Conservation (phyloP, 2,888 invertebrate species). For the Pilophorus perplexus region DNA sequence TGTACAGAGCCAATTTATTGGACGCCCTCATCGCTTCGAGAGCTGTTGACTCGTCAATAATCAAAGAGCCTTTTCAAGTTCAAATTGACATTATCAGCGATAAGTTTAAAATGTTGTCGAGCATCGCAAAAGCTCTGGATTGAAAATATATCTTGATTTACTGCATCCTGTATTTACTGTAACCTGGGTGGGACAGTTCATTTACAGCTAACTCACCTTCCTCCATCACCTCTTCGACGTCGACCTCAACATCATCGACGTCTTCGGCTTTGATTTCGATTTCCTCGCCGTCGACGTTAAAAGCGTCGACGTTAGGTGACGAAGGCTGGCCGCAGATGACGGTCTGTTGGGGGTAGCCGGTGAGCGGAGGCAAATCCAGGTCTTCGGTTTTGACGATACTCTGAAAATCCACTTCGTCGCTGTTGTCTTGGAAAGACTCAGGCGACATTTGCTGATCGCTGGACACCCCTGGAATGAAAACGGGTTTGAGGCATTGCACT, state of each 20-base stretch:
- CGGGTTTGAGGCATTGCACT: neutral
- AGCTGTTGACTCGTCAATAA: constrained; percentile 18
- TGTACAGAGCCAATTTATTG: constrained; percentile 19
- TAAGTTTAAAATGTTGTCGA: constrained; percentile 29
- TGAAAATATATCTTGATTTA: no score
- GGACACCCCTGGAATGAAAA: constrained; percentile 48
- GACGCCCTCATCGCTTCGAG: constrained; percentile 6
- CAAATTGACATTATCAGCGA: constrained; percentile 31
- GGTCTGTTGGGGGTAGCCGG: no score
- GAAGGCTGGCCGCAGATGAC: no score
- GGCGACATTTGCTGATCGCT: constrained; percentile 62
- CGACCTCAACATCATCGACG: no score
- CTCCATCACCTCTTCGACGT: no score
- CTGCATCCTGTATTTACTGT: no score
- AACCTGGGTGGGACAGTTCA: no score
- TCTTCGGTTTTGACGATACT: constrained; percentile 17
- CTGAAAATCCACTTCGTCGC: constrained; percentile 40
- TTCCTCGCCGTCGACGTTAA: no score
- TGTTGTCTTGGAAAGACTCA: constrained; percentile 42
- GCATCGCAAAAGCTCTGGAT: constrained; percentile 17
- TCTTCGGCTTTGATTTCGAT: no score
- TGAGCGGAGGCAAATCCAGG: no score
- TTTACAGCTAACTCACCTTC: no score
- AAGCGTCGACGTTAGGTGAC: no score
- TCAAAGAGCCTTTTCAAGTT: constrained; percentile 1